Percentiles rank a stretch among this genome's conserved stretches.
Evolutionary conservation across 2,888 invertebrate species (phyloP).

Genomic region (Brachypterus glaber): DNA sequence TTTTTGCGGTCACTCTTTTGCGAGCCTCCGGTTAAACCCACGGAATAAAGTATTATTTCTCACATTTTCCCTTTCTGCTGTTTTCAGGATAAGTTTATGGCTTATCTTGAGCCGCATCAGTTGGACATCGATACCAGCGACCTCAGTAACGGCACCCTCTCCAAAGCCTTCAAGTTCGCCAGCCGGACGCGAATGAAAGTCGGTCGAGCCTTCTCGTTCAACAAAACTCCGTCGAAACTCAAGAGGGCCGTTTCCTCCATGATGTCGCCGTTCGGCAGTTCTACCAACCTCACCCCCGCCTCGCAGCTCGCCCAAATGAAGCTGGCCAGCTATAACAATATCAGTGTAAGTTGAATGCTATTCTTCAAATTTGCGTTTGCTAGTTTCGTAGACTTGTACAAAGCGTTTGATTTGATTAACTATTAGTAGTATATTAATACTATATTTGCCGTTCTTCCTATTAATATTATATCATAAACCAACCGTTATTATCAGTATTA

Average conservation of each 20-base stretch:
- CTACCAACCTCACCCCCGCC: constrained; percentile 72
- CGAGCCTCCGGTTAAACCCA: too few relatives aligned
- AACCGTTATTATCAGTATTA: too few relatives aligned
- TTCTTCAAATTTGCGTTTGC: not conserved
- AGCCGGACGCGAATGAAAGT: constrained; percentile 78
- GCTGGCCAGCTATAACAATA: constrained; percentile 76
- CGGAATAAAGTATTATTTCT: too few relatives aligned
- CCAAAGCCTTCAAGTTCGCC: constrained; percentile 85
- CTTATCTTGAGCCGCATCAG: constrained; percentile 68
- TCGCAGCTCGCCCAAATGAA: constrained; percentile 79
- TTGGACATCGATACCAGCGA: constrained; percentile 84
- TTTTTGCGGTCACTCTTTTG: too few relatives aligned
- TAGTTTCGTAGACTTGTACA: not conserved
- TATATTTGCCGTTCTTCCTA: too few relatives aligned
- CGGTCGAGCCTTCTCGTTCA: constrained; percentile 89
- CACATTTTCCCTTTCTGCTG: too few relatives aligned
- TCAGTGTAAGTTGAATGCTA: constrained; percentile 55
- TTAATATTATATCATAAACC: too few relatives aligned
- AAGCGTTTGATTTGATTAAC: not conserved
- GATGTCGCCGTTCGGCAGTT: constrained; percentile 84
- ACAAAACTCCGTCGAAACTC: constrained; percentile 87
- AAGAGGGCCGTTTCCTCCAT: constrained; percentile 91
- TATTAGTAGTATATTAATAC: too few relatives aligned
- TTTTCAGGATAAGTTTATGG: constrained; percentile 70
- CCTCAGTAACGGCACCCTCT: constrained; percentile 76